Percentiles rank a stretch among this genome's conserved stretches.
Conservation (phyloP, 2,113 vertebrate genomes). For the Synodontis membranacea region DNA sequence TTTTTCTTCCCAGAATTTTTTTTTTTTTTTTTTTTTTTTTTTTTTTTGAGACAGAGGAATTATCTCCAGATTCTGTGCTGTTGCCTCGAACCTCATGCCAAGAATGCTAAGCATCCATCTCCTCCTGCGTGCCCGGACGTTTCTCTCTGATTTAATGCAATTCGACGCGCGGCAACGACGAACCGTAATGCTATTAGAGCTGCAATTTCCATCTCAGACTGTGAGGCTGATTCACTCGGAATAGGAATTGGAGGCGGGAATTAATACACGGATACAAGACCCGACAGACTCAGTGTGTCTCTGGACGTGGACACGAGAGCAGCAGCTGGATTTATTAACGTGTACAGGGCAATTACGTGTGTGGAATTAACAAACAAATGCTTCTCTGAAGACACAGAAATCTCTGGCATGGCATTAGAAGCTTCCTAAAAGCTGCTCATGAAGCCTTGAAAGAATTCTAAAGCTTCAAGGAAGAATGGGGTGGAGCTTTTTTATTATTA, state of each 20-base stretch:
- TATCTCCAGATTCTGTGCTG: neutral
- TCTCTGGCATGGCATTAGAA: neutral
- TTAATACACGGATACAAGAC: constrained; percentile 11
- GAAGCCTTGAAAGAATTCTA: neutral
- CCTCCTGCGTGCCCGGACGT: neutral
- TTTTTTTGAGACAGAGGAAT: constrained; percentile 1
- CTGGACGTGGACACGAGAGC: neutral
- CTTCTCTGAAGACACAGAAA: neutral
- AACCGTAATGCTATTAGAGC: constrained; percentile 27
- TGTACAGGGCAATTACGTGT: neutral
- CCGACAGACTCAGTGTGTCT: neutral
- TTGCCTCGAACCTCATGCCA: neutral
- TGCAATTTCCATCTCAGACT: constrained; percentile 23
- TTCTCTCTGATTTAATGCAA: constrained; percentile 5
- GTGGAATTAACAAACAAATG: neutral
- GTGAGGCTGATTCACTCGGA: constrained; percentile 11
- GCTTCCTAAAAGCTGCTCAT: neutral
- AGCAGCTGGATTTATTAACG: constrained; percentile 10
- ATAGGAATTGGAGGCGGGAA: neutral
- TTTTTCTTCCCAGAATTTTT: neutral
- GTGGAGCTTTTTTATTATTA: neutral
- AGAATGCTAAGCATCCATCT: constrained; percentile 17
- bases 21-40: too few species aligned
- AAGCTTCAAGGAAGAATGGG: neutral
- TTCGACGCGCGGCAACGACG: neutral